A percentile compares a stretch with the other conserved stretches of the same genome.
Conservation (phyloP, 2,797 vertebrate genomes). For the Molossus alvarezi region DNA sequence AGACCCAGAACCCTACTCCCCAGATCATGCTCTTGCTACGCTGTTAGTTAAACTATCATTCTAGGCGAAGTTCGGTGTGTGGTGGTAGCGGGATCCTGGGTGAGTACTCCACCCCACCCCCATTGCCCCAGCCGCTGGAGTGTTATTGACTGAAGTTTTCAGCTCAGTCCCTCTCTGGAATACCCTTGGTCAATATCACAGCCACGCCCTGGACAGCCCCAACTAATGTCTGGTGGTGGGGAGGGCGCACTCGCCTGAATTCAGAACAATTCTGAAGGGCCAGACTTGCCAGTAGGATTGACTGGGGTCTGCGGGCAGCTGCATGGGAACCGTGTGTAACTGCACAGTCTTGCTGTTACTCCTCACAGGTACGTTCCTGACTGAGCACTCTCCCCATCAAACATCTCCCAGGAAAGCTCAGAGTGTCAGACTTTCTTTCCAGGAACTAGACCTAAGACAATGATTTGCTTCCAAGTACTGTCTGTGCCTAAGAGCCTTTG, state of each 20-base stretch:
- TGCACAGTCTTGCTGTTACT: neutral
- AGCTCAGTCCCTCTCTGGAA: neutral
- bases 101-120: neutral
- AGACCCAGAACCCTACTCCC: neutral
- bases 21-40: neutral
- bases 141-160: neutral
- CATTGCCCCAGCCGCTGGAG: neutral
- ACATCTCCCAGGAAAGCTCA: neutral
- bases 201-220: neutral
- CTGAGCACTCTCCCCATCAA: neutral
- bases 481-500: conserved; percentile 43
- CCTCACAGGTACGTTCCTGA: neutral
- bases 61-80: neutral
- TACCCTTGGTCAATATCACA: neutral
- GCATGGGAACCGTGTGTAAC: neutral
- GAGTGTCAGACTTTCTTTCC: conserved; percentile 13
- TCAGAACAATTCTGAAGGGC: neutral
- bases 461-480: conserved; percentile 11
- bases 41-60: neutral
- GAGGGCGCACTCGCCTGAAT: neutral
- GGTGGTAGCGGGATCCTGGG: neutral
- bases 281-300: neutral
- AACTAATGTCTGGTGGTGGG: neutral
- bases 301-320: neutral
- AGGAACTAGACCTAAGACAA: neutral